Conservation (phyloP, 2,797 vertebrate genomes). For the Leptodactylus fallax region DNA sequence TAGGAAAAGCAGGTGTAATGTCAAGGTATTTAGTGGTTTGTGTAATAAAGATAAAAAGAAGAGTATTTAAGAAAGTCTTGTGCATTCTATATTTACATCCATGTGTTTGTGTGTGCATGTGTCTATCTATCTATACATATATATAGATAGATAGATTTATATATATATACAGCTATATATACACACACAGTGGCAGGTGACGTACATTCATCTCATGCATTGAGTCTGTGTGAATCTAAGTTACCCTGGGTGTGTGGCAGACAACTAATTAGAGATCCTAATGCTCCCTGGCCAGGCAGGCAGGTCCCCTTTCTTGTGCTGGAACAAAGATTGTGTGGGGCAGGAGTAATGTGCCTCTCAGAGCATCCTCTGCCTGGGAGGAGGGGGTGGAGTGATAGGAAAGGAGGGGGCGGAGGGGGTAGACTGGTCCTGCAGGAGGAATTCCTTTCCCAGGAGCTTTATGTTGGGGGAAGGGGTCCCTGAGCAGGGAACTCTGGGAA, state of each 20-base stretch:
- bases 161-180: background rate
- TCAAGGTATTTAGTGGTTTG: background rate
- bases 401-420: conserved; percentile 15
- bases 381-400: conserved; percentile 33
- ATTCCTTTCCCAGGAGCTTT: conserved; percentile 64
- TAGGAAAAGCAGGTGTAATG: too few relatives aligned
- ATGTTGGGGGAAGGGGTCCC: conserved; percentile 59
- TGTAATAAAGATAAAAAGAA: background rate
- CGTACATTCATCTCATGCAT: background rate
- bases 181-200: too few relatives aligned
- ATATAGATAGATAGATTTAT: background rate
- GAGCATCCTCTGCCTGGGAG: conserved; percentile 43
- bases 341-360: conserved; percentile 27
- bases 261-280: conserved; percentile 45
- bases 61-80: background rate
- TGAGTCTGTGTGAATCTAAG: conserved; percentile 15
- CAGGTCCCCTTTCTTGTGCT: conserved; percentile 47
- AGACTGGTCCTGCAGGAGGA: conserved; percentile 59
- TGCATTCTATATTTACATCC: background rate
- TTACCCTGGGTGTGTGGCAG: conserved; percentile 37
- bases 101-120: background rate
- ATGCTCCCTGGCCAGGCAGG: background rate
- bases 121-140: background rate
- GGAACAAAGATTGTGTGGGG: conserved; percentile 35
- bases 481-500: conserved; percentile 57